Percentiles rank a stretch among this genome's conserved stretches.
These are phyloP conservation scores for Anthophora plumipes DNA, from an alignment of 2,888 invertebrate genomes.

Conservation along the genomic window DNA sequence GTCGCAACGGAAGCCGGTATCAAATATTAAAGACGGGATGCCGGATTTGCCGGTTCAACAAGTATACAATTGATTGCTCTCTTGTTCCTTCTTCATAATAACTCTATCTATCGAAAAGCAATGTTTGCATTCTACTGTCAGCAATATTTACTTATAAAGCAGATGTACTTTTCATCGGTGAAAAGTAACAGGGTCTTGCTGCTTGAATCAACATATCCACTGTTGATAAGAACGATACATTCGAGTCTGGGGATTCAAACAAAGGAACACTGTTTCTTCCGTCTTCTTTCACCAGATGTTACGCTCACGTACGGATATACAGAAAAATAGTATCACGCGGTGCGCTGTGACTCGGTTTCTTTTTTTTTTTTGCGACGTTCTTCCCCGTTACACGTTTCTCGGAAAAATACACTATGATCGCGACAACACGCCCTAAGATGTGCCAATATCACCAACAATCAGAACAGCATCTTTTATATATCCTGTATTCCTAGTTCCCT, in stretches of 20 bases:
- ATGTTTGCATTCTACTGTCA: constrained; percentile 23
- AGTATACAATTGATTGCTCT: constrained; percentile 73
- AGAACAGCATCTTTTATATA: constrained; percentile 16
- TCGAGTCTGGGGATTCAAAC: constrained; percentile 9
- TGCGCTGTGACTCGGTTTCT: neutral
- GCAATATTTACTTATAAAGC: constrained; percentile 20
- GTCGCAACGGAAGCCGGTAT: constrained; percentile 38
- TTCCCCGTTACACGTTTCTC: constrained; percentile 18
- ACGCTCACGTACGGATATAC: constrained; percentile 17
- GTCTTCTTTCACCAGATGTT: constrained; percentile 16
- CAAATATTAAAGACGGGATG: constrained; percentile 53
- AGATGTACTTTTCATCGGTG: constrained; percentile 19
- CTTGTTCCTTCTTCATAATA: constrained; percentile 22
- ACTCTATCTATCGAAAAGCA: constrained; percentile 16
- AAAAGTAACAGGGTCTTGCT: constrained; percentile 2
- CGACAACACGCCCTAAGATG: constrained; percentile 17
- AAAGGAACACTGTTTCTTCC: constrained; percentile 31
- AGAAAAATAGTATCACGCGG: constrained; percentile 1
- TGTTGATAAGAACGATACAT: neutral
- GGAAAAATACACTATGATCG: constrained; percentile 12
- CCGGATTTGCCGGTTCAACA: constrained; percentile 73
- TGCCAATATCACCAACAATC: constrained; percentile 14
- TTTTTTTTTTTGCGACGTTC: constrained; percentile 18
- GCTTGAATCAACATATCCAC: constrained; percentile 1
- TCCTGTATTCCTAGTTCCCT: neutral